A percentile compares a stretch with the other conserved stretches of the same genome.
Evolutionary conservation across 2,797 vertebrate species (phyloP).

Genomic region (Xerus rutilus): DNA sequence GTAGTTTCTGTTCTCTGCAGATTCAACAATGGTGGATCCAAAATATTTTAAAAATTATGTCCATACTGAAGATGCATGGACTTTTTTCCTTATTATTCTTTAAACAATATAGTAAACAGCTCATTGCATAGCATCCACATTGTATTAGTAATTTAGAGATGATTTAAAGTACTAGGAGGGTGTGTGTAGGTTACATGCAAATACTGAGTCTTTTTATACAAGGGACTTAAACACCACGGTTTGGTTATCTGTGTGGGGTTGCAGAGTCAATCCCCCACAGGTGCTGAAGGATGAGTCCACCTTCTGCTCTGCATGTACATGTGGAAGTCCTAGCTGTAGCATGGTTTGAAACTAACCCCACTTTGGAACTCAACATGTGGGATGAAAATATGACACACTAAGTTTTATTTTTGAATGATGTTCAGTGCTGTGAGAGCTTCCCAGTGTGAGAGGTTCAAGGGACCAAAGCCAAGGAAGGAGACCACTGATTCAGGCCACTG

Average conservation of each 20-base stretch:
- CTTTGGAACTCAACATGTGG: slow-evolving; percentile 18
- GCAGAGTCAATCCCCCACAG: too few relatives aligned
- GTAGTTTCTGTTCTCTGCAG: too few relatives aligned
- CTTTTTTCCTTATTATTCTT: not conserved
- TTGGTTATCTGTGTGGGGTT: not conserved
- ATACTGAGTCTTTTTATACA: not conserved
- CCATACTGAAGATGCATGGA: not conserved
- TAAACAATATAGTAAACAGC: not conserved
- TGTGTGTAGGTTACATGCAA: not conserved
- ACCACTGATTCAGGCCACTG: too few relatives aligned
- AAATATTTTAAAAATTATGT: not conserved
- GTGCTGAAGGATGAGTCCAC: not conserved
- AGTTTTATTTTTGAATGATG: not conserved
- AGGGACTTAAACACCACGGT: not conserved
- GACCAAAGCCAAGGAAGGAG: not conserved
- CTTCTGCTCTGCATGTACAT: not conserved
- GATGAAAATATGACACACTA: not conserved
- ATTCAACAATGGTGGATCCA: not conserved
- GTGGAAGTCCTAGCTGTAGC: not conserved
- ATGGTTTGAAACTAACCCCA: not conserved
- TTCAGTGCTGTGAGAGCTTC: not conserved
- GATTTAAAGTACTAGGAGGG: not conserved
- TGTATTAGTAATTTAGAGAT: not conserved
- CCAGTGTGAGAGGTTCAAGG: not conserved
- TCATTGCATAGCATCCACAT: not conserved